Percentiles rank a stretch among this genome's conserved stretches.
Evolutionary conservation across 1,140 invertebrate genomes (phyloP).

Genomic region (Agrypnia vestita): DNA sequence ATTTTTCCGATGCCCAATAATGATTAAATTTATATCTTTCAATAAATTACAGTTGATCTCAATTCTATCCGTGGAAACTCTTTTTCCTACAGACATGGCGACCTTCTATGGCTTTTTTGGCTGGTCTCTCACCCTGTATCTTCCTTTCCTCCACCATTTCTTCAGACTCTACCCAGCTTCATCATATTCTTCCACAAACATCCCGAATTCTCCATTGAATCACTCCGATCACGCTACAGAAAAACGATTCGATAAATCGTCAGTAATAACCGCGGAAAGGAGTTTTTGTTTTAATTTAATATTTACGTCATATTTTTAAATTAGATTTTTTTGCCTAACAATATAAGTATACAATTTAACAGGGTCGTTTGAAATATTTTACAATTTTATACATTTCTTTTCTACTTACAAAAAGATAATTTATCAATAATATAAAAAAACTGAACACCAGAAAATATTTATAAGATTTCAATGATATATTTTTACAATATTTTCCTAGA

Average conservation of each 20-base stretch:
- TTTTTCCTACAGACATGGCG: constrained; percentile 44
- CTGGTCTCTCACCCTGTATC: constrained; percentile 36
- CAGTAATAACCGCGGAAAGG: too few species aligned
- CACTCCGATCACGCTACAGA: neutral
- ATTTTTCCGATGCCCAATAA: too few species aligned
- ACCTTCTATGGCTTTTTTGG: constrained; percentile 38
- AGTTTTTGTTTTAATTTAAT: too few species aligned
- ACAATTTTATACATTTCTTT: constrained; percentile 38
- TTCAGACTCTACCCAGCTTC: neutral
- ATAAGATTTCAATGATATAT: constrained; percentile 24
- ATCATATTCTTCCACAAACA: constrained; percentile 10
- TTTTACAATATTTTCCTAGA: constrained; percentile 18
- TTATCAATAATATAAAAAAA: too few species aligned
- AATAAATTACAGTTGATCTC: neutral
- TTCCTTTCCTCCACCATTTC: constrained; percentile 26
- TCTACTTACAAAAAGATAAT: too few species aligned
- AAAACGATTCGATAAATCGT: neutral
- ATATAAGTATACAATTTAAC: constrained; percentile 30
- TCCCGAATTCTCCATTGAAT: neutral
- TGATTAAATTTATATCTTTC: too few species aligned
- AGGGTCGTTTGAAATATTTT: constrained; percentile 34
- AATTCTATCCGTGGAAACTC: constrained; percentile 16
- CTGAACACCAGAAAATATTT: constrained; percentile 3
- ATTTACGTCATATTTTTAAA: too few species aligned
- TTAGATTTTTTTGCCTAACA: constrained; percentile 13